A percentile compares a stretch with the other conserved stretches of the same genome.
These are phyloP conservation scores for Rhinoraja longicauda DNA, from an alignment of 2,797 vertebrate species.

Conservation along the genomic window DNA sequence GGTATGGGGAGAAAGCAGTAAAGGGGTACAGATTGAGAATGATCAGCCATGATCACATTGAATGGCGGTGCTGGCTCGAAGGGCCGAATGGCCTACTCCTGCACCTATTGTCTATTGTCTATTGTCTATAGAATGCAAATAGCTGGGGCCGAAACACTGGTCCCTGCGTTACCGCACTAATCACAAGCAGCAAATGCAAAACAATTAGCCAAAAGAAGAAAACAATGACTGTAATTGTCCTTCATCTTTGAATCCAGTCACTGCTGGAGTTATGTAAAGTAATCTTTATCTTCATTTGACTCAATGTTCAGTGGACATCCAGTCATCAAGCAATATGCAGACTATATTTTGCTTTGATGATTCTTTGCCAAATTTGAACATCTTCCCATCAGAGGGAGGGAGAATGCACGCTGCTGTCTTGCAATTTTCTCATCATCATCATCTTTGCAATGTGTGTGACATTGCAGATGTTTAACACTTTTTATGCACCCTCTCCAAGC, in stretches of 20 bases:
- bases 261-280: not conserved
- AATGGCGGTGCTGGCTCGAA: too few relatives aligned
- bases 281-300: not conserved
- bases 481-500: not conserved
- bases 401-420: constrained; percentile 20
- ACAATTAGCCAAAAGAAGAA: not conserved
- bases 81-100: too few relatives aligned
- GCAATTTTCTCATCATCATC: not conserved
- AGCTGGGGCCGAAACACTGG: too few relatives aligned
- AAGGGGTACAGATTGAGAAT: too few relatives aligned
- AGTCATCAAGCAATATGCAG: not conserved
- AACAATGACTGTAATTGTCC: not conserved
- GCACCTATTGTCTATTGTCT: too few relatives aligned
- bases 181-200: not conserved
- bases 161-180: too few relatives aligned
- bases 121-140: too few relatives aligned
- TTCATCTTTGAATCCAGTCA: not conserved
- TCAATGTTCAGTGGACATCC: not conserved
- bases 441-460: not conserved
- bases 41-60: too few relatives aligned
- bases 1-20: too few relatives aligned
- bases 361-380: not conserved
- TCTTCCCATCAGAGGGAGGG: not conserved
- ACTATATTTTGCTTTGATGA: not conserved
- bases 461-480: constrained; percentile 4